These are phyloP conservation scores for Turdus rufiventris DNA, from an alignment of 2,113 vertebrate species.

Conservation along the genomic window DNA sequence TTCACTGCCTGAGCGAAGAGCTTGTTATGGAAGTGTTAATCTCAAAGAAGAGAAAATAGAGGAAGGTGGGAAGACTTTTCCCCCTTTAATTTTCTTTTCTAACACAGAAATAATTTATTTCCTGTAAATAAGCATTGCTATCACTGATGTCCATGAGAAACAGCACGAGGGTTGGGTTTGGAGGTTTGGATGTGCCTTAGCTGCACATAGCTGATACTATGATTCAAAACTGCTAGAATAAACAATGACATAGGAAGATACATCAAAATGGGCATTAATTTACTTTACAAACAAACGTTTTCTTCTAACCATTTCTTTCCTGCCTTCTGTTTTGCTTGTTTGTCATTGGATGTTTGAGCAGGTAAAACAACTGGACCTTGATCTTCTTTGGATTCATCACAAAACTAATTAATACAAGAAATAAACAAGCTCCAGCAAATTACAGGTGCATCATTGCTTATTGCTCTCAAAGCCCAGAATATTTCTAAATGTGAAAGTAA, in stretches of 20 bases:
- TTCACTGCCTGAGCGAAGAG: not conserved
- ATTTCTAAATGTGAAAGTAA: not conserved
- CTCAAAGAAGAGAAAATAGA: not conserved
- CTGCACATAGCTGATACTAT: not conserved
- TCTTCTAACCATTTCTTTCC: not conserved
- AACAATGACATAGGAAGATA: not conserved
- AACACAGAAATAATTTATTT: not conserved
- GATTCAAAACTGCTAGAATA: not conserved
- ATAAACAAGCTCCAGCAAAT: not conserved
- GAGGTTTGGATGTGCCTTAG: not conserved
- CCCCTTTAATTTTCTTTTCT: not conserved
- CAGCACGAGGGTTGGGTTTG: not conserved
- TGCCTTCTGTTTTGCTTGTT: not conserved
- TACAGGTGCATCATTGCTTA: not conserved
- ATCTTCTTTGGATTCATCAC: not conserved
- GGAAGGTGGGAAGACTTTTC: not conserved
- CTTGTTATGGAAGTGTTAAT: not conserved
- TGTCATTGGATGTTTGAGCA: not conserved
- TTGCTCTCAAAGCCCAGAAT: not conserved
- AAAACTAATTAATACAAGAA: not conserved
- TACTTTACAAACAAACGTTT: not conserved
- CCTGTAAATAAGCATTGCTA: not conserved
- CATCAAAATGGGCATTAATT: not conserved
- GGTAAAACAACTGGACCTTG: not conserved
- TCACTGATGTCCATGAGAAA: not conserved